Percentiles rank a stretch among this genome's conserved stretches.
Evolutionary conservation across 2,888 invertebrate species (phyloP).

Genomic region (Drosophila formosana): DNA sequence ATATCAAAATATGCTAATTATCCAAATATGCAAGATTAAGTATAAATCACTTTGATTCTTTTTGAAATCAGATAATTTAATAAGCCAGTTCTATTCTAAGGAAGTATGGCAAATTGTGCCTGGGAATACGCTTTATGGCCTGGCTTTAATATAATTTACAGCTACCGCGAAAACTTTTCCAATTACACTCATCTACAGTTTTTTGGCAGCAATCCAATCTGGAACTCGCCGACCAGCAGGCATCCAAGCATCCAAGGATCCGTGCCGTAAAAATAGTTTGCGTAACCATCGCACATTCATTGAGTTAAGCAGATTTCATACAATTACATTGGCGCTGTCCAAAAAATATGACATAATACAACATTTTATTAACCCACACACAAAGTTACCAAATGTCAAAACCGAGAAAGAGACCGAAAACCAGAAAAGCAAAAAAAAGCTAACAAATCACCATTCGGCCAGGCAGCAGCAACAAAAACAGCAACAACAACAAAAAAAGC

Average conservation of each 20-base stretch:
- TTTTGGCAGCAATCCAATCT: slow-evolving; percentile 42
- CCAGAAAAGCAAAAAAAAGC: slow-evolving; percentile 1
- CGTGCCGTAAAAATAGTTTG: slow-evolving; percentile 31
- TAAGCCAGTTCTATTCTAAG: no score
- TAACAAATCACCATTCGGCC: slow-evolving; percentile 64
- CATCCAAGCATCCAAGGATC: background rate
- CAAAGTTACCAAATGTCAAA: slow-evolving; percentile 61
- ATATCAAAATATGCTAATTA: no score
- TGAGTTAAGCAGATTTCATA: slow-evolving; percentile 60
- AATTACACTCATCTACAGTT: slow-evolving; percentile 32
- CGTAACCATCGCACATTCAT: slow-evolving; percentile 29
- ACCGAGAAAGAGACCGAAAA: slow-evolving; percentile 21
- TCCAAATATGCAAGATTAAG: no score
- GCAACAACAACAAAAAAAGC: background rate
- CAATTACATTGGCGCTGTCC: slow-evolving; percentile 73
- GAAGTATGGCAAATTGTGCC: background rate
- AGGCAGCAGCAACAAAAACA: slow-evolving; percentile 34
- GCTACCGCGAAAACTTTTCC: slow-evolving; percentile 51
- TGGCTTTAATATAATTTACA: slow-evolving; percentile 24
- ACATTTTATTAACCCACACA: slow-evolving; percentile 75
- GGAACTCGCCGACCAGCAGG: slow-evolving; percentile 2
- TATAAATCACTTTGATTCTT: no score
- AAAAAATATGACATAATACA: slow-evolving; percentile 76
- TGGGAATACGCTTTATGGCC: background rate
- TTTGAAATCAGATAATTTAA: background rate